Evolutionary conservation across 1,140 invertebrate genomes (phyloP), one percentile per base, ranked within the genome.

Genomic region (Heliconius congener): DNA sequence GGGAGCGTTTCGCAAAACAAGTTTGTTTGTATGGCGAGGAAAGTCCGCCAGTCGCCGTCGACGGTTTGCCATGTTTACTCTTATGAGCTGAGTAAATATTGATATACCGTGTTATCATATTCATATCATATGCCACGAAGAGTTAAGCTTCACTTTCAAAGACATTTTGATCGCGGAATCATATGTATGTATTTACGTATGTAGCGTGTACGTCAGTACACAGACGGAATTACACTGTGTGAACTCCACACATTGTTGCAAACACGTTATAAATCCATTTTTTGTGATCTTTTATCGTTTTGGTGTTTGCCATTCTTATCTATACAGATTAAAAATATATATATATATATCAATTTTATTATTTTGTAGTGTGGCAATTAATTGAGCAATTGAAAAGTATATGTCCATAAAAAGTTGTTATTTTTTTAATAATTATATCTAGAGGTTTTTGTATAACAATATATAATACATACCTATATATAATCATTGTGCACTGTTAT

Each of bases 81-180:
- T 80, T 73, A 75, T 50, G 81, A 85, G 70, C n/a, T 71, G 75
- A 76, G 80, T 80, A 84, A 90, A 90, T 90, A 87, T 88, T 90
- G 85, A 86, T 82, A 78, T 74, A 19, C 37, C 55, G 78, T 42
- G 82, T 89, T 86, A 88, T 87, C 83, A 50, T 73, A 78, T 74
- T 71, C 73, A 75, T 71, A 75, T 74, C 78, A 79, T 75, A 52
- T 79, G 78, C 74, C 52, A 75, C 46, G 16, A 30, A 42, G 60
- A 76, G 60, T 74, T 76, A 76, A 79, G 78, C n/a, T 76, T 76
- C 46, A 57, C 16, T 46, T 75, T 50, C 60, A 79, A 71, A 79
- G 73, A 79, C 42, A 71, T 30, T 75, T 71, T 66, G 30, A 11
- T 60, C 16, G 42, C 16, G 42, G 74, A 71, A 76, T 71, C 8